Base-by-base conservation (phyloP, 2,888 invertebrate species). In the Bhutanitis thaidina region DNA sequence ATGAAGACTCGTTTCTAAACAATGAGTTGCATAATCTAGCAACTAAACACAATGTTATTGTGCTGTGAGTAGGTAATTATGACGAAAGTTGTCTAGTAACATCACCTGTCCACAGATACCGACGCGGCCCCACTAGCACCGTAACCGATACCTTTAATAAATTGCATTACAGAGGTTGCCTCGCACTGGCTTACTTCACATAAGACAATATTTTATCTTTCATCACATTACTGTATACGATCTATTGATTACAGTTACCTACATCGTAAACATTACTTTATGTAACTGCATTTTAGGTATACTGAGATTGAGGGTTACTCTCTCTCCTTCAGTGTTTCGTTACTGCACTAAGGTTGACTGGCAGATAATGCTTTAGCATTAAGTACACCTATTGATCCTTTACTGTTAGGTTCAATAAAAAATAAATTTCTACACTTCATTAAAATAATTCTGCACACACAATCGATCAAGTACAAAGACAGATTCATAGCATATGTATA, bases 151-250 rank as follows among this genome's bases (percentile, higher is more conserved):
- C 43, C 47, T 43, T 29, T 48, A 41, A 49, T 49, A 71, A 70
- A 69, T 71, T 69, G 65, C 72, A 76, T 71, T 75, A 69, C 67
- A 44, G 51, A 60, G 52, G 63, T 75, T 66, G 65, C 34, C 38
- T 29, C 37, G 71, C 64, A 75, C 72, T 68, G 59, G 57, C 36
- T 43, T 43, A 35, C 44, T 44, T 50, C 50, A 44, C 44, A 73
- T 69, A 70, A 72, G 70, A 77, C 74, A 77, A 74, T 77, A 75
- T 74, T 73, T 71, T 71, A 65, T 66, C 67, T 76, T 80, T 78
- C 77, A 71, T 73, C 74, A 76, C 70, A 65, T 71, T 64, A 69
- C 79, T 75, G 73, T 76, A 74, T 77, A 68, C 56, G 69, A 62
- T 62, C 63, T 76, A 77, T 15, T 8, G 9, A 16, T 9, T 40